Percentiles rank a stretch among this genome's conserved stretches.
phyloP scores from a whole-genome alignment of 2,113 vertebrate species.

The Tachycineta bicolor region DNA sequence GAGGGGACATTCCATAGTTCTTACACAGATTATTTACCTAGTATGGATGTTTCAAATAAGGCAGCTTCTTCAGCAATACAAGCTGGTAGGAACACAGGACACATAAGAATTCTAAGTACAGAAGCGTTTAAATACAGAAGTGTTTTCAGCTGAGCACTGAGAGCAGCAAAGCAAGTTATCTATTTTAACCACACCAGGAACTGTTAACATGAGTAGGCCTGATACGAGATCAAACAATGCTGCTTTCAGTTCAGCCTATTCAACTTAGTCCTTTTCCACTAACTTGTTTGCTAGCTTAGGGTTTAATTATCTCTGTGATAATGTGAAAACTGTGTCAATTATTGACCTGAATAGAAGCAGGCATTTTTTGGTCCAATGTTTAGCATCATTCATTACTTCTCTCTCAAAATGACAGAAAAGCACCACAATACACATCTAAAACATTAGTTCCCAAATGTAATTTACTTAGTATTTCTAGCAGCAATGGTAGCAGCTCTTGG shows the following conservation, averaged over 20 bases:
- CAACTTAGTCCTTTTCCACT: neutral
- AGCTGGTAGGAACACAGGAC: neutral
- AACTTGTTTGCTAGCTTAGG: neutral
- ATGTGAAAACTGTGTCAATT: neutral
- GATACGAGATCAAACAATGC: neutral
- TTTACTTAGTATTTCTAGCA: neutral
- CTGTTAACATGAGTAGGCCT: neutral
- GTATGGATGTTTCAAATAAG: neutral
- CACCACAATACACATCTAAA: neutral
- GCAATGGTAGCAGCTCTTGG: neutral
- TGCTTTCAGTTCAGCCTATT: conserved; percentile 3
- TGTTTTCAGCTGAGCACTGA: neutral
- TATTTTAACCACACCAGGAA: neutral
- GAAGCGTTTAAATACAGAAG: neutral
- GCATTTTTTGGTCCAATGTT: neutral
- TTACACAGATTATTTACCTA: neutral
- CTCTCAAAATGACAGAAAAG: neutral
- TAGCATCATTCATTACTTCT: neutral
- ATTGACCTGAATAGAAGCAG: neutral
- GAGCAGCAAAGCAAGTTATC: neutral
- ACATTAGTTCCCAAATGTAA: neutral
- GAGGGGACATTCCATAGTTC: neutral
- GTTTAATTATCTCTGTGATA: neutral
- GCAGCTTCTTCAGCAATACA: neutral
- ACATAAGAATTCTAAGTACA: neutral